These are phyloP conservation scores for Loris lydekkerianus DNA, from an alignment of 2,797 vertebrate genomes.

Conservation along the genomic window DNA sequence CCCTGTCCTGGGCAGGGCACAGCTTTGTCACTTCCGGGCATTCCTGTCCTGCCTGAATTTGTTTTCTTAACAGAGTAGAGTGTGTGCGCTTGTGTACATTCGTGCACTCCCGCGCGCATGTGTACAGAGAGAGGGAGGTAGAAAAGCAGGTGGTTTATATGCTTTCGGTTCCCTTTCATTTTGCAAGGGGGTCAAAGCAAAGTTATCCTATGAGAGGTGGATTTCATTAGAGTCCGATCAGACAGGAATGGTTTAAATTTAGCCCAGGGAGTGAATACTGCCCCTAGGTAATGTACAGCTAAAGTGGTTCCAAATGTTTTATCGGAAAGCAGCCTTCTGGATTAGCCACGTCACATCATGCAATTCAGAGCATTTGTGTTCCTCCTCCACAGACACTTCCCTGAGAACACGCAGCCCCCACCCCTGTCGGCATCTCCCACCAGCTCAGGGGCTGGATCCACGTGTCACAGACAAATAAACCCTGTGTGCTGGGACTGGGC, in stretches of 20 bases:
- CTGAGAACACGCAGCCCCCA: not conserved
- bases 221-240: constrained; percentile 74
- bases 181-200: constrained; percentile 52
- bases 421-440: accelerated
- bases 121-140: not conserved
- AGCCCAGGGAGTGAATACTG: constrained; percentile 57
- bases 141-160: not conserved
- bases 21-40: not conserved
- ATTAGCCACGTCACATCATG: constrained; percentile 66
- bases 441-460: not conserved
- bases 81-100: not conserved
- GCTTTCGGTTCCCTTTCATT: constrained; percentile 54
- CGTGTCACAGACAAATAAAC: not conserved
- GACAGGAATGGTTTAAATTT: constrained; percentile 79
- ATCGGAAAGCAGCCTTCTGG: constrained; percentile 70
- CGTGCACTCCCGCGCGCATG: not conserved
- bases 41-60: not conserved
- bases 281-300: constrained; percentile 73
- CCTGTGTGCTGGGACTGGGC: not conserved
- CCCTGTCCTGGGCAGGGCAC: not conserved
- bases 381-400: not conserved
- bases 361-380: not conserved
- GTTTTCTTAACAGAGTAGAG: not conserved
- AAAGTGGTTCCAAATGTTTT: constrained; percentile 78
- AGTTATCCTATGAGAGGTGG: constrained; percentile 72